phyloP scores from a whole-genome alignment of 2,888 invertebrate genomes.

The Brenthis ino region DNA sequence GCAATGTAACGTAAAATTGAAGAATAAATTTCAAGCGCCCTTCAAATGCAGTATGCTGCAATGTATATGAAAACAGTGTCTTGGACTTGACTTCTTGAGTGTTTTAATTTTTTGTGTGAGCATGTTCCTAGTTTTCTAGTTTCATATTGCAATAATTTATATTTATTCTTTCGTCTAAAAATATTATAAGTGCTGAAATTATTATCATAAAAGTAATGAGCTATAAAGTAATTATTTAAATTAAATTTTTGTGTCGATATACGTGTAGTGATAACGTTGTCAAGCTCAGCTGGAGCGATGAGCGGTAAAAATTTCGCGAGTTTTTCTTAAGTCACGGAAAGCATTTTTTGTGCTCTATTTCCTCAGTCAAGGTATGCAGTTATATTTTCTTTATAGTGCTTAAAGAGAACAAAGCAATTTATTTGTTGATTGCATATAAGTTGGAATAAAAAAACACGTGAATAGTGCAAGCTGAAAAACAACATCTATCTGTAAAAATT shows the following conservation, averaged over 20 bases:
- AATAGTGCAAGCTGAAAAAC: constrained; percentile 25
- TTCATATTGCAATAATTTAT: constrained; percentile 33
- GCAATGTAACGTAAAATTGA: constrained; percentile 35
- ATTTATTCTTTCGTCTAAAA: constrained; percentile 14
- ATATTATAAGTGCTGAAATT: background rate
- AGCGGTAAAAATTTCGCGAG: constrained; percentile 78
- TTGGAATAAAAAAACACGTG: constrained; percentile 29
- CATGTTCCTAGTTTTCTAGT: constrained; percentile 33
- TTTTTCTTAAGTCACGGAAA: constrained; percentile 69
- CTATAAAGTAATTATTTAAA: constrained; percentile 4
- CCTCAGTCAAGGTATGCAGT: constrained; percentile 73
- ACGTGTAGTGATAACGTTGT: constrained; percentile 70
- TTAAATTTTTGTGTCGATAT: constrained; percentile 36
- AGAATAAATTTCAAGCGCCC: constrained; percentile 28
- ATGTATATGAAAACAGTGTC: constrained; percentile 37
- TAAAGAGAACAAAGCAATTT: constrained; percentile 21
- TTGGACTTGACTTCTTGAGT: constrained; percentile 7
- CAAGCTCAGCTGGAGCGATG: constrained; percentile 79
- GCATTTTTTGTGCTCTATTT: constrained; percentile 76
- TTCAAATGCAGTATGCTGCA: constrained; percentile 25
- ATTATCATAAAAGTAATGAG: background rate
- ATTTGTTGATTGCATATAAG: constrained; percentile 13
- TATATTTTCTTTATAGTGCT: constrained; percentile 50
- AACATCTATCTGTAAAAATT: constrained; percentile 37
- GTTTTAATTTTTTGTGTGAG: constrained; percentile 40